Evolutionary conservation across 2,797 vertebrate genomes (phyloP), one percentile per base, ranked within the genome.

Genomic region (Acridotheres tristis): DNA sequence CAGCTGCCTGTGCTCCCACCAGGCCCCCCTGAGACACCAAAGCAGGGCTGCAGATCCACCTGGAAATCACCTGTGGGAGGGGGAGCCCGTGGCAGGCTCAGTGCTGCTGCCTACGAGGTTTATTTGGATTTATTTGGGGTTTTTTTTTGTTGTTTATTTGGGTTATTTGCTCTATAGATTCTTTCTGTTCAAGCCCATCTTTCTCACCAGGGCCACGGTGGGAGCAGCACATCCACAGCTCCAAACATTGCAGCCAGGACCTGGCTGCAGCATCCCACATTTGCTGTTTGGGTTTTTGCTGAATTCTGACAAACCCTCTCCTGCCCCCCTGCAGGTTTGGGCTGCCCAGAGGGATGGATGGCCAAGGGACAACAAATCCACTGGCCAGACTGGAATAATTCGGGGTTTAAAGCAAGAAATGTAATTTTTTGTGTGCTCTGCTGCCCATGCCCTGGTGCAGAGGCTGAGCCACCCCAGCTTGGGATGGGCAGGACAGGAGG

Each of bases 221-320:
- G 69, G 71, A 73, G 63, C 66, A 71, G 75, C 38, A 76, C 55
- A 57, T 22, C 12, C 82, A 77, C 66, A 3, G 7, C 29, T n/a
- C 47, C 88, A 62, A 93, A 65, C 36, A 48, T 13, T 83, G 77
- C 61, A 91, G 88, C 93, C 76, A 63, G 51, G 73, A 94, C 79
- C 72, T 85, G 86, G 89, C 67, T 94, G 78, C 69, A 86, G 61
- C 21, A 4, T 48, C 69, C 48, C 32, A 12, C 32, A 8, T 34
- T 85, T 83, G 38, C 88, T 93, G 62, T 92, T 89, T 90, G 72
- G 95, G 87, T 92, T 96, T 96, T 84, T 88, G 62, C 83, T 94
- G 48, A 78, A 68, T 84, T 85, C 84, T 89, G 86, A 80, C 96
- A 94, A 91, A 96, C 92, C 93, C 81, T 73, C 93, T 80, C 90